Percentiles rank a stretch among this genome's conserved stretches.
phyloP scores from a whole-genome alignment of 2,797 vertebrate species.

The Lates japonicus region DNA sequence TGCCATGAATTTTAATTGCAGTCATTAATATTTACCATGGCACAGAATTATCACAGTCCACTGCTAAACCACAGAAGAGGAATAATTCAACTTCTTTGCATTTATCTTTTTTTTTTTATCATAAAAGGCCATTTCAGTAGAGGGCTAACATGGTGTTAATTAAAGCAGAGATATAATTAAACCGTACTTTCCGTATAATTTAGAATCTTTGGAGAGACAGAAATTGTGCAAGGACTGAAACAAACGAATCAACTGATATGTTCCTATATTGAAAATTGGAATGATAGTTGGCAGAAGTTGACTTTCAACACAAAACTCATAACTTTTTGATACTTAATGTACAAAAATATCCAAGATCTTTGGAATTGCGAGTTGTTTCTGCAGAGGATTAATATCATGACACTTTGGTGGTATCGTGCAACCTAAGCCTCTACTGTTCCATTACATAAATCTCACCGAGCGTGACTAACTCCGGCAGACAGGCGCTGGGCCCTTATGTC shows the following conservation, averaged over 20 bases:
- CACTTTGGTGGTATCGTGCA: slow-evolving; percentile 79
- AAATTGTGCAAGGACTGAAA: neutral
- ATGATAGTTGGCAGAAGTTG: no score
- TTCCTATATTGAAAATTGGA: neutral
- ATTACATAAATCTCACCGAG: slow-evolving; percentile 96
- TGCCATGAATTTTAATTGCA: no score
- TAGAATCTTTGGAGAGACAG: slow-evolving; percentile 2
- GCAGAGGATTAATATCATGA: slow-evolving; percentile 70
- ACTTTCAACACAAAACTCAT: no score
- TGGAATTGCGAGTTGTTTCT: slow-evolving; percentile 42
- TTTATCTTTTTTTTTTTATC: neutral
- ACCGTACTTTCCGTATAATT: slow-evolving; percentile 19
- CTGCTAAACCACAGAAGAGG: neutral
- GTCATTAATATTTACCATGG: no score
- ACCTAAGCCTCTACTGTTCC: slow-evolving; percentile 88
- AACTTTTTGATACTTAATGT: neutral
- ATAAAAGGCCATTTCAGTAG: slow-evolving; percentile 6
- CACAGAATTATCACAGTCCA: no score
- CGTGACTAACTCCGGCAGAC: slow-evolving; percentile 97
- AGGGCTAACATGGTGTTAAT: slow-evolving; percentile 6
- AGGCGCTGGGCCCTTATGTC: no score
- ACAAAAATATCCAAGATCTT: slow-evolving; percentile 27
- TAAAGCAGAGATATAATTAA: slow-evolving; percentile 36
- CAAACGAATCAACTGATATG: neutral
- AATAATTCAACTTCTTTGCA: neutral